Base-by-base conservation (phyloP, 2,888 invertebrate genomes). In the Hylaea fasciaria region DNA sequence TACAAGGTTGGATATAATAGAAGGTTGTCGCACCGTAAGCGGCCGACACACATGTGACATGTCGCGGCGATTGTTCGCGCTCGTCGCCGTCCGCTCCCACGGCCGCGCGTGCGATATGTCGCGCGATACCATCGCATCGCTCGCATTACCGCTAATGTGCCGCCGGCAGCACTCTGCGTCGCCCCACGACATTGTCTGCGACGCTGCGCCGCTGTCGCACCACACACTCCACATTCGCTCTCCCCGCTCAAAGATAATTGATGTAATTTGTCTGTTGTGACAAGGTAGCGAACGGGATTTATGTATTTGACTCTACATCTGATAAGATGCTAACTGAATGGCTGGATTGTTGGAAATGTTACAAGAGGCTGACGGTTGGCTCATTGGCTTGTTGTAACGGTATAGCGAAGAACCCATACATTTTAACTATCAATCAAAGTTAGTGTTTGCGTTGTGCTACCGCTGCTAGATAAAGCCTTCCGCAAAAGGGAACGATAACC, bases 241-340 rank as follows among this genome's bases (percentile, higher is more conserved):
- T 37, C 37, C 1, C 37, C n/a, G 2, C n/a, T 12, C n/a, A 10
- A 37, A 37, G 3, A 37, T n/a, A 37, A 3, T n/a, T 11, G 11
- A 37, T 37, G 2, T 11, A 11, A 37, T n/a, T 32, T 12, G 37
- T n/a, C n/a, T 37, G n/a, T 37, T 37, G 12, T 12, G 37, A 37
- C 37, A 37, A n/a, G 11, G 37, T 37, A 37, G n/a, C 37, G 9
- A 32, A 22, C 22, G 5, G 22, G 5, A 2, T 22, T 22, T n/a
- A n/a, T 37, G 37, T 37, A n/a, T 37, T 32, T 37, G 12, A 37
- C 37, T 37, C 37, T 37, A 32, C 37, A 37, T 37, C 37, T 37
- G 37, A 37, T 37, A 37, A n/a, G 37, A 5, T n/a, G 12, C 10
- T 9, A 9, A 11, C 35, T 35, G 11, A 35, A 35, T 35, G 35